phyloP scores from a whole-genome alignment of 1,140 invertebrate species.

The Melitaea cinxia region DNA sequence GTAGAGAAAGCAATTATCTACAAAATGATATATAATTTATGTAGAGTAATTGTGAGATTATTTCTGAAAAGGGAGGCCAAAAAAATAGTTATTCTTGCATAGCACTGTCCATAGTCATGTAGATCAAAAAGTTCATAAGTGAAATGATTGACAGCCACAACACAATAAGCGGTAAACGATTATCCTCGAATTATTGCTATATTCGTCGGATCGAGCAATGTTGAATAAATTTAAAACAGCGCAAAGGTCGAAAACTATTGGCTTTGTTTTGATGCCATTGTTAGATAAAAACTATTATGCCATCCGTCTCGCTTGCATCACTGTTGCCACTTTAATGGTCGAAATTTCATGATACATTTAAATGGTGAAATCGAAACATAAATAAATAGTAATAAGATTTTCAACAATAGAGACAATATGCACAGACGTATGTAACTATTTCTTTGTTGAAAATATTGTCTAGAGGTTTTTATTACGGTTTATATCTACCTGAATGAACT shows the following conservation, averaged over 20 bases:
- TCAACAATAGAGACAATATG: too few relatives aligned
- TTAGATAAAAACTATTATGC: slow-evolving; percentile 61
- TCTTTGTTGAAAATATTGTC: too few relatives aligned
- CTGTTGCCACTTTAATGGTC: slow-evolving; percentile 31
- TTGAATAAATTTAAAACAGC: slow-evolving; percentile 64
- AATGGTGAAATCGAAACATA: not conserved
- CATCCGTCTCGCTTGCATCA: slow-evolving; percentile 52
- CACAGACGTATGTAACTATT: too few relatives aligned
- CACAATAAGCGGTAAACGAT: slow-evolving; percentile 72
- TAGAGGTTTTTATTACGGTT: too few relatives aligned
- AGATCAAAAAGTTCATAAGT: slow-evolving; percentile 70
- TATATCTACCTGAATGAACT: too few relatives aligned
- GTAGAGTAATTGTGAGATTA: too few relatives aligned
- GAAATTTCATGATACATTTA: slow-evolving; percentile 16
- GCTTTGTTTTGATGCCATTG: slow-evolving; percentile 73
- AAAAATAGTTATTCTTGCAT: slow-evolving; percentile 8
- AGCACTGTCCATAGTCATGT: slow-evolving; percentile 43
- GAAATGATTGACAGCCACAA: slow-evolving; percentile 74
- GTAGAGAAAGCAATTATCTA: too few relatives aligned
- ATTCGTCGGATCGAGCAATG: slow-evolving; percentile 60
- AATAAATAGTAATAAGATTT: too few relatives aligned
- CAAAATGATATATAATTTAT: too few relatives aligned
- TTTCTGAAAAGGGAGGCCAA: not conserved
- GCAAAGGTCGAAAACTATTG: slow-evolving; percentile 74
- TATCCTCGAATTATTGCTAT: slow-evolving; percentile 69